phyloP scores from a whole-genome alignment of 1,140 invertebrate species.

The Microplitis mediator region DNA sequence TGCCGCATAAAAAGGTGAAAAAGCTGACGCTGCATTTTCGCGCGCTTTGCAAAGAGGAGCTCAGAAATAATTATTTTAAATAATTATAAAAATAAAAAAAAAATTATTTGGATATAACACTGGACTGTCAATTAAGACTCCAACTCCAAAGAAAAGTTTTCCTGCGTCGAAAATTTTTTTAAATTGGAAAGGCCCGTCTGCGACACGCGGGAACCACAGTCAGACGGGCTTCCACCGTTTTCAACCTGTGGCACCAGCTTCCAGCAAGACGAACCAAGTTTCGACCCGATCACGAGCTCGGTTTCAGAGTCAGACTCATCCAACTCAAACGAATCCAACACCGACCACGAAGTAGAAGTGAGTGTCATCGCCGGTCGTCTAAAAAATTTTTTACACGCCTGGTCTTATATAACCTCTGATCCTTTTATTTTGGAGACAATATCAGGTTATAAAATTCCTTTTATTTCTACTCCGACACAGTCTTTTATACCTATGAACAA shows the following conservation, averaged over 20 bases:
- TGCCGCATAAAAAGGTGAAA: no score
- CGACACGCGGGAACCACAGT: background rate
- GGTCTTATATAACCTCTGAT: slow-evolving; percentile 28
- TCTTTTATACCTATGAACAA: background rate
- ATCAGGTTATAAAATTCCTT: slow-evolving; percentile 33
- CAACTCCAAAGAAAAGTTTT: slow-evolving; percentile 7
- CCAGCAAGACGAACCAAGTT: background rate
- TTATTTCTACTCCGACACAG: slow-evolving; percentile 14
- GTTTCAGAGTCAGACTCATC: background rate
- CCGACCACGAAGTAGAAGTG: slow-evolving; percentile 7
- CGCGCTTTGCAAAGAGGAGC: no score
- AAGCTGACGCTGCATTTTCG: no score
- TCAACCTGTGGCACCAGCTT: background rate
- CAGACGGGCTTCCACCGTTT: background rate
- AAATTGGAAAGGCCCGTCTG: slow-evolving; percentile 32
- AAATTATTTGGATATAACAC: no score
- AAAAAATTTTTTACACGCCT: slow-evolving; percentile 20
- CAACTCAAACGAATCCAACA: background rate
- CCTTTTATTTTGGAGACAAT: slow-evolving; percentile 23
- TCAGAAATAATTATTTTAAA: no score
- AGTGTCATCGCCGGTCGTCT: slow-evolving; percentile 22
- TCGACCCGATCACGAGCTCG: no score
- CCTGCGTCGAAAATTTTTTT: background rate
- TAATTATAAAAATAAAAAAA: no score
- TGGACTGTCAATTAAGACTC: slow-evolving; percentile 18